Conservation (phyloP, 2,797 vertebrate species). For the Novumbra hubbsi region DNA sequence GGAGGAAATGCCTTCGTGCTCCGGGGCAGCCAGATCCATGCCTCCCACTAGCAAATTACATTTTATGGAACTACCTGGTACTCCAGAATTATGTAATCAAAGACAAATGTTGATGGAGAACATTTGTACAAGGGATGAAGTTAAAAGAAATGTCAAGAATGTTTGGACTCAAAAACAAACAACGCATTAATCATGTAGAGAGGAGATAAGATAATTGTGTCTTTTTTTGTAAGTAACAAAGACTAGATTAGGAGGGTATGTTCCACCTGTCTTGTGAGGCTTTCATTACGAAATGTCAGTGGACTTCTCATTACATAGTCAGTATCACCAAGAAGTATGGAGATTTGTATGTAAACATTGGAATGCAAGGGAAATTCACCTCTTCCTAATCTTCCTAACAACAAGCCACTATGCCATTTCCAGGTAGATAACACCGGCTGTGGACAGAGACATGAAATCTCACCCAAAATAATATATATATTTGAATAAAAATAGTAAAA, state of each 20-base stretch:
- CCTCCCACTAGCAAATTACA: neutral
- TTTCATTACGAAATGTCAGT: constrained; percentile 38
- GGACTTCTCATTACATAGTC: constrained; percentile 27
- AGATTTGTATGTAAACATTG: constrained; percentile 33
- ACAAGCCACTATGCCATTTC: neutral
- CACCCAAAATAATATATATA: neutral
- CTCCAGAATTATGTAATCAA: neutral
- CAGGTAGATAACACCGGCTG: neutral
- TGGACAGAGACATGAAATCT: neutral
- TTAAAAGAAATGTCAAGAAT: constrained; percentile 61
- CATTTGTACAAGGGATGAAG: constrained; percentile 36
- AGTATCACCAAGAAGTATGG: constrained; percentile 36
- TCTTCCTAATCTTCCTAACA: neutral
- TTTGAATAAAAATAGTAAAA: neutral
- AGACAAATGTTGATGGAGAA: neutral
- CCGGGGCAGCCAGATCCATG: constrained; percentile 52
- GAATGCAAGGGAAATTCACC: neutral
- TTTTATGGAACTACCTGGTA: neutral
- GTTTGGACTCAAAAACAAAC: constrained; percentile 42
- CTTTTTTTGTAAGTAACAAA: constrained; percentile 28
- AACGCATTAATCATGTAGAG: constrained; percentile 44
- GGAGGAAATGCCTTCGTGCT: constrained; percentile 76
- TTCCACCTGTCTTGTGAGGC: constrained; percentile 23
- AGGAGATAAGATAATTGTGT: constrained; percentile 5
- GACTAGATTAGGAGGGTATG: constrained; percentile 38